Evolutionary conservation across 1,140 invertebrate genomes (phyloP).

Genomic region (Caenorhabditis inopinata): DNA sequence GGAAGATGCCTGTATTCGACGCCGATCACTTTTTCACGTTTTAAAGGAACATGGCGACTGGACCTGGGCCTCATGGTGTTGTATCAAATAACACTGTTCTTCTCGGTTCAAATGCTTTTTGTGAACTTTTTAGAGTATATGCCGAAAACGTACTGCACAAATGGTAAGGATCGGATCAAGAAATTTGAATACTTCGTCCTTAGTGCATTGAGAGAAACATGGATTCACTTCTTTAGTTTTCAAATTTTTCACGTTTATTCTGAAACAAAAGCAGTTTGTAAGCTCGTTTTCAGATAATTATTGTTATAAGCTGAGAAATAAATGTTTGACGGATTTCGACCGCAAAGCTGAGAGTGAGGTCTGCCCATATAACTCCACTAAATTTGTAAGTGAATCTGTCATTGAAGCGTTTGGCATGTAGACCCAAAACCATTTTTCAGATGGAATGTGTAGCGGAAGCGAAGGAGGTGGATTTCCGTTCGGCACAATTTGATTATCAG

Average conservation of each 20-base stretch:
- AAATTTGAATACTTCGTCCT: no score
- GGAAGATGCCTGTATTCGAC: neutral
- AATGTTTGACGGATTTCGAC: neutral
- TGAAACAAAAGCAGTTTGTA: no score
- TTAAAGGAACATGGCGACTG: constrained; percentile 5
- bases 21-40: neutral
- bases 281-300: constrained; percentile 6
- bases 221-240: no score
- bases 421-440: neutral
- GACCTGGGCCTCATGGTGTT: neutral
- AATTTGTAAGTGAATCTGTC: neutral
- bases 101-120: constrained; percentile 22
- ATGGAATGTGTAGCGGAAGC: neutral
- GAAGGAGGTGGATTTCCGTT: neutral
- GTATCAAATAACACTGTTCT: constrained; percentile 11
- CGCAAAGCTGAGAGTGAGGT: neutral
- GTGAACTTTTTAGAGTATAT: constrained; percentile 2
- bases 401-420: neutral
- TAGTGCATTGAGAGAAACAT: no score
- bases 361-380: neutral
- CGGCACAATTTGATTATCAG: constrained; percentile 7
- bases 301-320: constrained; percentile 16
- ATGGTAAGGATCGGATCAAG: no score
- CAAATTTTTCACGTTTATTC: no score
- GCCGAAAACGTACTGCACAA: constrained; percentile 4